Evolutionary conservation across 2,888 invertebrate species (phyloP).

Genomic region (Thecophora atra): DNA sequence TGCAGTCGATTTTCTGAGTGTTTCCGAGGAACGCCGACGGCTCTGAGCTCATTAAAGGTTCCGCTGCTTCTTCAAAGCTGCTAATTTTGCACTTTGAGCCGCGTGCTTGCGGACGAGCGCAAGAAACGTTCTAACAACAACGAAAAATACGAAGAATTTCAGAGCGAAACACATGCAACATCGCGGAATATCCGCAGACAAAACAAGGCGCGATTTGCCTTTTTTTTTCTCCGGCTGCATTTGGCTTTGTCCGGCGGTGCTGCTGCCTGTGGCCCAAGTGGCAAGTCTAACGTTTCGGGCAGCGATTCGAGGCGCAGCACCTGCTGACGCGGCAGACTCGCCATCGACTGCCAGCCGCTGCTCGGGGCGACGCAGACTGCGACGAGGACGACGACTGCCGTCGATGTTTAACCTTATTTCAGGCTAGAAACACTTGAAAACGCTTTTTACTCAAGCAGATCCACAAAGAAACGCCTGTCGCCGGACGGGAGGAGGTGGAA

Average conservation of each 20-base stretch:
- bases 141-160: not conserved
- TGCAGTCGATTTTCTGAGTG: not conserved
- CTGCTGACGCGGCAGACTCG: conserved; percentile 11
- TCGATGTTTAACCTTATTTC: not conserved
- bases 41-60: conserved; percentile 16
- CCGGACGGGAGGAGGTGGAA: too few species aligned
- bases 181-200: conserved; percentile 6
- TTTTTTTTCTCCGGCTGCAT: conserved; percentile 1
- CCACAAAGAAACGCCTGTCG: too few species aligned
- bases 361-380: not conserved
- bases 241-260: not conserved
- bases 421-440: not conserved
- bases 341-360: not conserved
- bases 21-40: not conserved
- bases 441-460: too few species aligned
- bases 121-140: not conserved
- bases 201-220: not conserved
- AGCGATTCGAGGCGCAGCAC: conserved; percentile 22
- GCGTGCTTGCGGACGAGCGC: not conserved
- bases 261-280: not conserved
- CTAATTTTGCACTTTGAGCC: conserved; percentile 26
- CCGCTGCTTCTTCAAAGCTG: conserved; percentile 23
- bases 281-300: conserved; percentile 26
- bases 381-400: not conserved
- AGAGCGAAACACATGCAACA: not conserved